Conservation (phyloP, 1,140 invertebrate species). For the Odontomachus brunneus region DNA sequence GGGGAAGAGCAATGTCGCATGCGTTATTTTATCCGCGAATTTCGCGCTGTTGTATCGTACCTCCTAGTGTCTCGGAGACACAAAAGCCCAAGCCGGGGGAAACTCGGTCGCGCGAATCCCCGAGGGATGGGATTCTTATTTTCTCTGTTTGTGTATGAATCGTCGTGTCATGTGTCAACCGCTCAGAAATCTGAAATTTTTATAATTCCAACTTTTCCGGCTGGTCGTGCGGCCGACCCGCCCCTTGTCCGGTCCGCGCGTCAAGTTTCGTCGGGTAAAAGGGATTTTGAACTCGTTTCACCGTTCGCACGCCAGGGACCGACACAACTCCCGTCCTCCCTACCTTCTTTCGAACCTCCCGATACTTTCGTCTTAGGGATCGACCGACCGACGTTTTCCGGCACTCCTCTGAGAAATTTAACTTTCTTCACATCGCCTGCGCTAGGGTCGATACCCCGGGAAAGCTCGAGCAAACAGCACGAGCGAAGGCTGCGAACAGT, state of each 20-base stretch:
- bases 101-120: slow-evolving; percentile 31
- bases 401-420: slow-evolving; percentile 78
- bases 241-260: slow-evolving; percentile 43
- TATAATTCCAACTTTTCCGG: slow-evolving; percentile 79
- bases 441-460: slow-evolving; percentile 68
- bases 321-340: slow-evolving; percentile 8
- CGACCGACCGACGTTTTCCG: slow-evolving; percentile 58
- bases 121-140: slow-evolving; percentile 45
- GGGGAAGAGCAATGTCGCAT: background rate
- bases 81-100: background rate
- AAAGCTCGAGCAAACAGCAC: slow-evolving; percentile 43
- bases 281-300: slow-evolving; percentile 75
- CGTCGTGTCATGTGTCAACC: slow-evolving; percentile 68
- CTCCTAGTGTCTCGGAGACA: background rate
- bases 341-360: background rate
- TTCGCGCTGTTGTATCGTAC: slow-evolving; percentile 21
- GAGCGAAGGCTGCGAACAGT: too few species aligned
- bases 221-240: slow-evolving; percentile 47
- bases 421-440: slow-evolving; percentile 68
- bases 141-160: slow-evolving; percentile 59
- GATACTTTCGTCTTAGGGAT: slow-evolving; percentile 50
- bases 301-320: slow-evolving; percentile 55
- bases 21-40: slow-evolving; percentile 21
- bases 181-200: slow-evolving; percentile 77
- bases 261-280: slow-evolving; percentile 72